phyloP scores from a whole-genome alignment of 2,797 vertebrate genomes.

The Alauda arvensis region DNA sequence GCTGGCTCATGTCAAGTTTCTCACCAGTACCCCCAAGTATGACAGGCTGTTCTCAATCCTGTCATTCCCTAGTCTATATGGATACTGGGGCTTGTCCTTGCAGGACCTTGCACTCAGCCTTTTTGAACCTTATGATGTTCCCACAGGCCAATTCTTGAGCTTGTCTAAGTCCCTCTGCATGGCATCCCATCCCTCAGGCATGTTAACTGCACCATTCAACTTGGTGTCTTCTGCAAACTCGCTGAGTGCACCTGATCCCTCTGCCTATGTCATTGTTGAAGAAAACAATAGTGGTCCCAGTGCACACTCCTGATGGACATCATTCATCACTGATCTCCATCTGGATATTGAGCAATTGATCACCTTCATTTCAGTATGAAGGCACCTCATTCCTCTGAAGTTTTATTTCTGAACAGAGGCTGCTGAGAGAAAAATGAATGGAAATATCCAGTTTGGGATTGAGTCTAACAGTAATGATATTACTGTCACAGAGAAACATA shows the following conservation, averaged over 20 bases:
- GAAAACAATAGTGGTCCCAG: background rate
- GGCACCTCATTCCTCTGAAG: background rate
- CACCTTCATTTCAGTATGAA: background rate
- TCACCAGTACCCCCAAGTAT: background rate
- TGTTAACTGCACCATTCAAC: too few relatives aligned
- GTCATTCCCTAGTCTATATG: background rate
- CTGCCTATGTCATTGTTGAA: background rate
- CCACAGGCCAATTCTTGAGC: background rate
- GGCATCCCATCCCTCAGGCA: rapidly evolving
- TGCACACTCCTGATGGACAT: background rate
- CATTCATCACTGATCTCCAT: background rate
- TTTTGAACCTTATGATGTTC: background rate
- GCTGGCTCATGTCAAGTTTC: rapidly evolving
- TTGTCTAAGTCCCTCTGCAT: background rate
- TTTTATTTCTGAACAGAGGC: slow-evolving; percentile 18
- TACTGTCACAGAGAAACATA: slow-evolving; percentile 53
- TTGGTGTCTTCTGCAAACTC: background rate
- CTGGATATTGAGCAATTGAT: background rate
- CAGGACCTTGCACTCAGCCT: background rate
- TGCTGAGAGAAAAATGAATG: slow-evolving; percentile 15
- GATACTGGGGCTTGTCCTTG: rapidly evolving
- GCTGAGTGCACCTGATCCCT: background rate
- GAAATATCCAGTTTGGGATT: slow-evolving; percentile 11
- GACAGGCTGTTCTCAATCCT: background rate
- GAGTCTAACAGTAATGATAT: slow-evolving; percentile 39